Percentiles rank a stretch among this genome's conserved stretches.
These are phyloP conservation scores for Lithobius niger DNA, from an alignment of 1,140 invertebrate genomes.

Conservation along the genomic window DNA sequence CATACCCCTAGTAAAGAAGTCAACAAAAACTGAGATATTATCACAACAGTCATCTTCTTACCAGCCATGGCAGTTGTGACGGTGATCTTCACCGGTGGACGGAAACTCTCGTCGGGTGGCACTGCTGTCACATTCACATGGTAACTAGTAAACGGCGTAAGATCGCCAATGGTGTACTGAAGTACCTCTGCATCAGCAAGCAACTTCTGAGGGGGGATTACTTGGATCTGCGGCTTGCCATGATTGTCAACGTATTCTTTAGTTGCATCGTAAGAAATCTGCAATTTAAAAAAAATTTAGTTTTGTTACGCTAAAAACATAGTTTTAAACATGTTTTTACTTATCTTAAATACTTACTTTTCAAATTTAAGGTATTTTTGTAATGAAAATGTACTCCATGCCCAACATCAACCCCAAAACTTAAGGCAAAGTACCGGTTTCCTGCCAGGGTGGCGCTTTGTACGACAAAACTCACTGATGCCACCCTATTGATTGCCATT, in stretches of 20 bases:
- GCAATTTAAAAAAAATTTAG: slow-evolving; percentile 15
- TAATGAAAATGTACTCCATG: no score
- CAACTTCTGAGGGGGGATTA: slow-evolving; percentile 56
- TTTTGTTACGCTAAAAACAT: no score
- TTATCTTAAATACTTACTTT: no score
- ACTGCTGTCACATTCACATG: slow-evolving; percentile 87
- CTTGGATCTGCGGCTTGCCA: slow-evolving; percentile 75
- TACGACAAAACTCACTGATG: no score
- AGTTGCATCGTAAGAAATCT: slow-evolving; percentile 78
- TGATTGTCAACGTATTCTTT: slow-evolving; percentile 92
- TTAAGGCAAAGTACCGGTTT: no score
- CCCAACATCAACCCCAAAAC: no score
- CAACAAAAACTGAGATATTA: background rate
- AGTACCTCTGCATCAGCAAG: slow-evolving; percentile 51
- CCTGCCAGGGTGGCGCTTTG: no score
- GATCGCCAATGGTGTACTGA: slow-evolving; percentile 62
- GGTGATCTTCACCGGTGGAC: slow-evolving; percentile 82
- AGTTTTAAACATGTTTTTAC: no score
- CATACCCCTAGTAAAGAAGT: no score
- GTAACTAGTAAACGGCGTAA: slow-evolving; percentile 88
- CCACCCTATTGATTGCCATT: no score
- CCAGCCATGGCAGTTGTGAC: slow-evolving; percentile 87
- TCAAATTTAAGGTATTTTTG: no score
- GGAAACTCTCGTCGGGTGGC: slow-evolving; percentile 64
- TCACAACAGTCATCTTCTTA: slow-evolving; percentile 15